Conservation (phyloP, 2,113 vertebrate species). For the Mesembrinibis cayennensis region DNA sequence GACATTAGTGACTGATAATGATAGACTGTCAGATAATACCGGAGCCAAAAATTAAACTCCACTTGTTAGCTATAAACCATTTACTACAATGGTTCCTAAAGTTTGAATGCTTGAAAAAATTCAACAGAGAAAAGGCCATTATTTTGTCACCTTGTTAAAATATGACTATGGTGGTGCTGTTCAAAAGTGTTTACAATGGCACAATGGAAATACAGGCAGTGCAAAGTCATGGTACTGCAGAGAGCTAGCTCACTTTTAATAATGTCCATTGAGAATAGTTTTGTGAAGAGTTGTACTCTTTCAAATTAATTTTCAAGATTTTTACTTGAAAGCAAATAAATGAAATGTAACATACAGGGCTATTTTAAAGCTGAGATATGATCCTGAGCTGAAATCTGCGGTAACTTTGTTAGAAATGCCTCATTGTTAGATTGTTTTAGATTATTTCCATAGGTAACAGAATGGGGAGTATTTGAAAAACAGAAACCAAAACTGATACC, state of each 20-base stretch:
- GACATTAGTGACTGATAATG: slow-evolving; percentile 28
- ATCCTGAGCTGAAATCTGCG: neutral
- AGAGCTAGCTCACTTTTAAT: neutral
- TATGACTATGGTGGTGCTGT: neutral
- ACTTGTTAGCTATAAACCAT: slow-evolving; percentile 18
- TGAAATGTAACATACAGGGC: neutral
- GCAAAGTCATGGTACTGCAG: neutral
- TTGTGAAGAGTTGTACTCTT: neutral
- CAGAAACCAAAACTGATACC: neutral
- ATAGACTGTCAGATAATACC: slow-evolving; percentile 13
- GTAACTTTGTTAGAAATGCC: neutral
- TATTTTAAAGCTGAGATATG: neutral
- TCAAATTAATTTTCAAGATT: neutral
- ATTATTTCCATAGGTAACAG: neutral
- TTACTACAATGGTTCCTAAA: slow-evolving; percentile 8
- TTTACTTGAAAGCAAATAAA: neutral
- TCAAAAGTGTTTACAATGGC: slow-evolving; percentile 3
- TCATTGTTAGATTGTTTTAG: neutral
- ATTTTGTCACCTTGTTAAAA: neutral
- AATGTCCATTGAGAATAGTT: neutral
- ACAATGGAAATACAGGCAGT: neutral
- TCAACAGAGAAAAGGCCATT: neutral
- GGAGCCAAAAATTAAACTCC: slow-evolving; percentile 25
- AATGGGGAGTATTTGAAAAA: neutral
- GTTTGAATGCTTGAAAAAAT: slow-evolving; percentile 10